A percentile compares a stretch with the other conserved stretches of the same genome.
Evolutionary conservation across 2,888 invertebrate species (phyloP).

Genomic region (Pyrocoelia pectoralis): DNA sequence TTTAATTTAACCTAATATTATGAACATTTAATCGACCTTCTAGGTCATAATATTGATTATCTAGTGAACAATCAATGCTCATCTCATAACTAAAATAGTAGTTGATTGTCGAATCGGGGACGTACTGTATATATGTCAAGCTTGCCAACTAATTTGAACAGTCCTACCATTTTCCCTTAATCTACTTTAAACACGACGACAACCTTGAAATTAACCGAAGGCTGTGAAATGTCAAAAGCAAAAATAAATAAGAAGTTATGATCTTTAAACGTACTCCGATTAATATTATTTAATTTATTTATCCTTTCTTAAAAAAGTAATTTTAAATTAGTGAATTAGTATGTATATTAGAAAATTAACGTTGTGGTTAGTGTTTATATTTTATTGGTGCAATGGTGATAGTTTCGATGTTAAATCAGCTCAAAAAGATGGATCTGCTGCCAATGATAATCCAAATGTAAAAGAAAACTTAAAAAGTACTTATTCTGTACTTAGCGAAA

Average conservation of each 20-base stretch:
- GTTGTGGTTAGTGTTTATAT: conserved; percentile 55
- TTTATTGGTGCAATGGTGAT: conserved; percentile 49
- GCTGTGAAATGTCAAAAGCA: conserved; percentile 54
- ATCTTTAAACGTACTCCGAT: conserved; percentile 39
- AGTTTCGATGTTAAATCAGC: conserved; percentile 38
- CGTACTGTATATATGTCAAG: no score
- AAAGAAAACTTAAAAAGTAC: conserved; percentile 53
- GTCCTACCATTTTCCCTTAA: conserved; percentile 4
- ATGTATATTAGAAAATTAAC: conserved; percentile 48
- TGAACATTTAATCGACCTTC: no score
- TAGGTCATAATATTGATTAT: no score
- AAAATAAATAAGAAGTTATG: conserved; percentile 50
- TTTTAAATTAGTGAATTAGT: conserved; percentile 24
- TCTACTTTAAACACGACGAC: conserved; percentile 21
- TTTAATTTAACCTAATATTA: no score
- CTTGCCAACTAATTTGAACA: background rate
- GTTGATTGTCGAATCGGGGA: no score
- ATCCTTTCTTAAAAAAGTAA: background rate
- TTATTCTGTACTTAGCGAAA: conserved; percentile 64
- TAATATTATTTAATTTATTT: background rate
- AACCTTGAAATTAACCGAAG: conserved; percentile 34
- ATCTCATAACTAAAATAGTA: no score
- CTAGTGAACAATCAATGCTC: no score
- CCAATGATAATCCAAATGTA: conserved; percentile 29
- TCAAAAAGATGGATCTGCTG: conserved; percentile 34